Evolutionary conservation across 1,140 invertebrate genomes (phyloP).

Genomic region (Ceratina japonica): DNA sequence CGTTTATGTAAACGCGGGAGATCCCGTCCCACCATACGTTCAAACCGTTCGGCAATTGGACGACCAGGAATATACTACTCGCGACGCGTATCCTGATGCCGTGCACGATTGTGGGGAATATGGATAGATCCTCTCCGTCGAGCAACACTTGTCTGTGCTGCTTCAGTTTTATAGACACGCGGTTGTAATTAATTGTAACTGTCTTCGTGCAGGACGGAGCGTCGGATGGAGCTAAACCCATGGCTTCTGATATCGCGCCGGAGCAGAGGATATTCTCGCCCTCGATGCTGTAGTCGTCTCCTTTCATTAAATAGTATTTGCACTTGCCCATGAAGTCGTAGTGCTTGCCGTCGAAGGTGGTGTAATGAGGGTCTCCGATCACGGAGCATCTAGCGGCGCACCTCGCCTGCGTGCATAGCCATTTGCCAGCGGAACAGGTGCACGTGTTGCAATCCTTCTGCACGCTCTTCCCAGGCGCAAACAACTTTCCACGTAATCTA

Average conservation of each 20-base stretch:
- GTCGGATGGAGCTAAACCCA: slow-evolving; percentile 82
- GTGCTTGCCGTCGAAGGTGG: slow-evolving; percentile 91
- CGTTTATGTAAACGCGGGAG: slow-evolving; percentile 89
- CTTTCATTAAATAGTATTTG: slow-evolving; percentile 89
- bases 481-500: slow-evolving; percentile 86
- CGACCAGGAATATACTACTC: slow-evolving; percentile 88
- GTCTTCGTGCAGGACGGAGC: slow-evolving; percentile 90
- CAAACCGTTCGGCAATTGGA: slow-evolving; percentile 87
- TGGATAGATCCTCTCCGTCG: slow-evolving; percentile 85
- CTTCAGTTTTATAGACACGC: slow-evolving; percentile 83
- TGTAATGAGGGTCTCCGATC: slow-evolving; percentile 94
- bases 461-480: slow-evolving; percentile 85
- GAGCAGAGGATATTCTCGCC: slow-evolving; percentile 91
- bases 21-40: slow-evolving; percentile 92
- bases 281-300: slow-evolving; percentile 85
- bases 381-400: slow-evolving; percentile 89
- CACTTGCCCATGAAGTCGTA: slow-evolving; percentile 95
- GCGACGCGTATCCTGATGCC: slow-evolving; percentile 84
- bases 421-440: slow-evolving; percentile 86
- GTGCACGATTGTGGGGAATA: slow-evolving; percentile 82
- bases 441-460: slow-evolving; percentile 92
- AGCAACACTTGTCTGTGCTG: slow-evolving; percentile 85
- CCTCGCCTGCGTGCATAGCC: slow-evolving; percentile 87
- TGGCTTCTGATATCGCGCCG: slow-evolving; percentile 87
- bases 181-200: slow-evolving; percentile 81